Evolutionary conservation across 2,888 invertebrate species (phyloP).

Genomic region (Microctonus aethiopoides): DNA sequence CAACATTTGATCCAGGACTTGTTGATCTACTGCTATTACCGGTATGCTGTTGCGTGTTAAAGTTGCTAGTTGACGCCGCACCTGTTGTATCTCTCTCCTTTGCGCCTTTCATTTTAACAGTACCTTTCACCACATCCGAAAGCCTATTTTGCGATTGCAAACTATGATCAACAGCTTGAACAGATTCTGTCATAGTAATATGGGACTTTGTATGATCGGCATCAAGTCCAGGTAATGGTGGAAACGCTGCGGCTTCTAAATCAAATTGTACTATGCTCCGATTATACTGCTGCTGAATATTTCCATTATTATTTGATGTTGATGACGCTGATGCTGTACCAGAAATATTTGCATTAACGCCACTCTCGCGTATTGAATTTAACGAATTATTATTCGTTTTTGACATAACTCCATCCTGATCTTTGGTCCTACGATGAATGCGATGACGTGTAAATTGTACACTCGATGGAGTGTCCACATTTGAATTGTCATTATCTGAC

Average conservation of each 20-base stretch:
- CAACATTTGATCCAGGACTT: slow-evolving; percentile 55
- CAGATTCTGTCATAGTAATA: slow-evolving; percentile 50
- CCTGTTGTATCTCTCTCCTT: slow-evolving; percentile 55
- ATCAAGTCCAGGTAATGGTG: slow-evolving; percentile 79
- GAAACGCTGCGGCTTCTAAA: slow-evolving; percentile 82
- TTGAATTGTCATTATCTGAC: slow-evolving; percentile 54
- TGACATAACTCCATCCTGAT: slow-evolving; percentile 55
- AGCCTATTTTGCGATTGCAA: slow-evolving; percentile 73
- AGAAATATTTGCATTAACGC: slow-evolving; percentile 17
- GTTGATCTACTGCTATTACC: slow-evolving; percentile 60
- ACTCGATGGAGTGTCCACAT: slow-evolving; percentile 49
- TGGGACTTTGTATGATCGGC: slow-evolving; percentile 59
- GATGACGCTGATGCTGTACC: slow-evolving; percentile 21
- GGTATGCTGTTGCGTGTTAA: slow-evolving; percentile 47
- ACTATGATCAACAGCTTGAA: slow-evolving; percentile 36
- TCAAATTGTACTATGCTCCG: slow-evolving; percentile 76
- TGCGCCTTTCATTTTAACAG: slow-evolving; percentile 71
- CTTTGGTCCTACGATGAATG: slow-evolving; percentile 66
- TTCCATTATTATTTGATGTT: neutral
- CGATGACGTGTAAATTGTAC: slow-evolving; percentile 62
- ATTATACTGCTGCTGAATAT: slow-evolving; percentile 60
- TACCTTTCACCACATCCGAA: slow-evolving; percentile 84
- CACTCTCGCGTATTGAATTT: slow-evolving; percentile 59
- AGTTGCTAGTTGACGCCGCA: slow-evolving; percentile 12
- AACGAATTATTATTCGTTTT: slow-evolving; percentile 58